These are phyloP conservation scores for Eupeodes luniger DNA, from an alignment of 2,888 invertebrate genomes.

Conservation along the genomic window DNA sequence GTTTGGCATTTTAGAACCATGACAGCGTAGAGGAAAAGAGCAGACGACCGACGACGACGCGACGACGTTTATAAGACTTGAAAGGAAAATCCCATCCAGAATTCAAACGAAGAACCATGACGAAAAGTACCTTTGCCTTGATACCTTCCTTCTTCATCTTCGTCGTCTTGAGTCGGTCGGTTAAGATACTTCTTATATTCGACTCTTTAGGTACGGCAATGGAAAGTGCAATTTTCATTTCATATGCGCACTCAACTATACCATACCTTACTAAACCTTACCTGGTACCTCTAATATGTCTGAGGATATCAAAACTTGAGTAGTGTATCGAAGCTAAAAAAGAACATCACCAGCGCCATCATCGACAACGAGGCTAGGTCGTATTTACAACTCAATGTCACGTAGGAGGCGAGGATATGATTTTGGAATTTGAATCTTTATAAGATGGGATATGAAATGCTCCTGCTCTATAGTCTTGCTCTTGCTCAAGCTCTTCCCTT, in stretches of 20 bases:
- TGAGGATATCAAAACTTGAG: slow-evolving; percentile 62
- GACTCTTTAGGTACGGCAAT: slow-evolving; percentile 11
- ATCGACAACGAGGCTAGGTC: neutral
- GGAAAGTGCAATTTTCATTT: slow-evolving; percentile 76
- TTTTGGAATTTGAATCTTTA: slow-evolving; percentile 63
- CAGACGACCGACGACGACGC: neutral
- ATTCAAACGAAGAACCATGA: slow-evolving; percentile 32
- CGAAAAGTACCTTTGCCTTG: slow-evolving; percentile 1
- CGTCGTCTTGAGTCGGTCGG: neutral
- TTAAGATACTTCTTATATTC: neutral
- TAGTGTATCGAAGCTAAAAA: neutral
- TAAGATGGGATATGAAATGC: neutral
- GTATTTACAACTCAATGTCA: slow-evolving; percentile 71
- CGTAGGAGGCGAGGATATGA: slow-evolving; percentile 70
- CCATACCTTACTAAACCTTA: neutral
- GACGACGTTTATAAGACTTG: slow-evolving; percentile 25
- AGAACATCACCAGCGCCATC: slow-evolving; percentile 26
- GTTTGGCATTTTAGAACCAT: slow-evolving; percentile 69
- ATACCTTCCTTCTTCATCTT: neutral
- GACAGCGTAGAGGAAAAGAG: neutral
- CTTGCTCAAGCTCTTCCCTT: neutral
- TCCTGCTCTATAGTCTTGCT: neutral
- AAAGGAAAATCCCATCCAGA: slow-evolving; percentile 23
- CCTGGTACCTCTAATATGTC: slow-evolving; percentile 4
- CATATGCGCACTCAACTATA: slow-evolving; percentile 60